Conservation (phyloP, 2,113 vertebrate genomes). For the Oncorhynchus tshawytscha region DNA sequence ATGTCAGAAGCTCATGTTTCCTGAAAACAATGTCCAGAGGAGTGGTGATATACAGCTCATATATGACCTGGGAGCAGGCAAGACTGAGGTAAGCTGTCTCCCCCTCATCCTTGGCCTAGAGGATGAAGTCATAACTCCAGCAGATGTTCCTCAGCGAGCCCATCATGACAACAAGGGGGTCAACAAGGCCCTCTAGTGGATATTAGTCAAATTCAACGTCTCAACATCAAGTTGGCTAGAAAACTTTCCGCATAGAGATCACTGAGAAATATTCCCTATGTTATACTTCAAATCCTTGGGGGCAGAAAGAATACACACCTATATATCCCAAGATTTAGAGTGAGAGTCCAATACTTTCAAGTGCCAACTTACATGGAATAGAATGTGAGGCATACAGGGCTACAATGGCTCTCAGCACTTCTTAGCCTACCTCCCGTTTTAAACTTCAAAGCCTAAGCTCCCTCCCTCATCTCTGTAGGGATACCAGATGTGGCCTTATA, state of each 20-base stretch:
- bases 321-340: not conserved
- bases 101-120: conserved; percentile 38
- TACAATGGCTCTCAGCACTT: conserved; percentile 25
- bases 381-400: conserved; percentile 23
- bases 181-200: conserved; percentile 42
- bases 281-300: not conserved
- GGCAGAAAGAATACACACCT: not conserved
- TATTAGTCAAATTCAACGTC: not conserved
- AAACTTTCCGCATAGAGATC: not conserved
- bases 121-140: conserved; percentile 50
- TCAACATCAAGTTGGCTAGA: not conserved
- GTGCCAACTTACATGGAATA: conserved; percentile 7
- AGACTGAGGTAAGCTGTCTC: conserved; percentile 27
- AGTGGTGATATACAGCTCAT: conserved; percentile 18
- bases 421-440: conserved; percentile 40
- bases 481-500: conserved; percentile 66
- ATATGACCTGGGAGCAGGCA: conserved; percentile 38
- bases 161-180: conserved; percentile 15
- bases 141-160: conserved; percentile 31
- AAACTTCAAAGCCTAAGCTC: conserved; percentile 57
- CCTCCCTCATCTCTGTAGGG: conserved; percentile 8
- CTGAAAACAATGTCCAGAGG: not conserved
- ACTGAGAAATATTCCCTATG: not conserved
- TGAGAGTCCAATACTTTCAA: conserved; percentile 4
- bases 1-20: not conserved